Percentiles rank a stretch among this genome's conserved stretches.
Conservation (phyloP, 1,140 invertebrate genomes). For the Drosophila pseudoobscura region DNA sequence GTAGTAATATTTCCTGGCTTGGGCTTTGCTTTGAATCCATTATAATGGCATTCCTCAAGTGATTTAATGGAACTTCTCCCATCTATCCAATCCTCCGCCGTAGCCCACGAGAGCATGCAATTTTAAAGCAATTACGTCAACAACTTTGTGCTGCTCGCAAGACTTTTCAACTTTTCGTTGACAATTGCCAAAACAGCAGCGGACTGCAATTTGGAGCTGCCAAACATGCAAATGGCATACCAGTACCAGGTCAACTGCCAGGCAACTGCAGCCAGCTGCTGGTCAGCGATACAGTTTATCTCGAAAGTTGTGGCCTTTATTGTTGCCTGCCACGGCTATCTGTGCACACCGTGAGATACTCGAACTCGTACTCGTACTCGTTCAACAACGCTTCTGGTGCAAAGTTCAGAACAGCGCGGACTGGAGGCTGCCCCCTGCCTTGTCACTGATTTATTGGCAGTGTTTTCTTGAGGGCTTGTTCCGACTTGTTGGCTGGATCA, state of each 20-base stretch:
- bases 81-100: conserved; percentile 37
- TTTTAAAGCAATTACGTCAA: conserved; percentile 74
- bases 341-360: conserved; percentile 64
- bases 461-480: conserved; percentile 51
- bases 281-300: conserved; percentile 75
- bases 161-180: conserved; percentile 73
- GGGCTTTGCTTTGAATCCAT: background rate
- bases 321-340: conserved; percentile 21
- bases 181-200: conserved; percentile 70
- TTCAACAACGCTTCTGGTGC: conserved; percentile 53
- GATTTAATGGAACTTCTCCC: conserved; percentile 38
- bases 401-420: conserved; percentile 28
- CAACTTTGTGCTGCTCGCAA: conserved; percentile 50
- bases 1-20: background rate
- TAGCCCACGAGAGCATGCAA: conserved; percentile 50
- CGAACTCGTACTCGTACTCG: conserved; percentile 66
- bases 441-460: conserved; percentile 62
- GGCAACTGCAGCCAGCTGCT: conserved; percentile 29
- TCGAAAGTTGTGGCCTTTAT: conserved; percentile 61
- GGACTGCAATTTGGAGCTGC: conserved; percentile 59
- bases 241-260: conserved; percentile 70
- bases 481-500: conserved; percentile 53
- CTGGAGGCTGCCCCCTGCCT: conserved; percentile 27
- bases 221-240: conserved; percentile 78
- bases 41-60: conserved; percentile 17